A percentile compares a stretch with the other conserved stretches of the same genome.
These are phyloP conservation scores for Drosophila ustulata DNA, from an alignment of 2,888 invertebrate genomes.

Conservation along the genomic window DNA sequence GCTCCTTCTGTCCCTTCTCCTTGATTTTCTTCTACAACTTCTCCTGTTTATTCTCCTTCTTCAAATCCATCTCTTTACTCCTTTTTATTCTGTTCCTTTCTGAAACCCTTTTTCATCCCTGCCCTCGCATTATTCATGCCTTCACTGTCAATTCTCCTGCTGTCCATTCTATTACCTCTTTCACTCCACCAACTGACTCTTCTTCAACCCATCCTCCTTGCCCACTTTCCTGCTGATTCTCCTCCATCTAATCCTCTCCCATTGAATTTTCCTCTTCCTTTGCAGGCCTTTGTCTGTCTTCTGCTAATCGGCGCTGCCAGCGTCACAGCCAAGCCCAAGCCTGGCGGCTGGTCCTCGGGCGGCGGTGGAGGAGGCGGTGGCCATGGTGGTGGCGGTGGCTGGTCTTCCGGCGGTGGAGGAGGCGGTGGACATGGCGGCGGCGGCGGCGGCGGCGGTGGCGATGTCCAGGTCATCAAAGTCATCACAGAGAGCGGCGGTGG, in stretches of 20 bases:
- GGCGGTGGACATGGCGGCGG: conserved; percentile 67
- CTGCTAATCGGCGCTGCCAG: conserved; percentile 82
- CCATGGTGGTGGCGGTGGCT: conserved; percentile 68
- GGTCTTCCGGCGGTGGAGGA: conserved; percentile 60
- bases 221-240: too few relatives aligned
- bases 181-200: too few relatives aligned
- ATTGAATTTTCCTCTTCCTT: too few relatives aligned
- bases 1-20: neutral
- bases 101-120: too few relatives aligned
- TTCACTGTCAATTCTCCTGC: too few relatives aligned
- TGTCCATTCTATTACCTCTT: too few relatives aligned
- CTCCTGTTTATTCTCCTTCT: neutral
- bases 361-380: conserved; percentile 68
- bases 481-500: conserved; percentile 67
- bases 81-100: too few relatives aligned
- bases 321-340: conserved; percentile 82
- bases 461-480: conserved; percentile 57
- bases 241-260: too few relatives aligned
- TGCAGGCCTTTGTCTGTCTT: conserved; percentile 82
- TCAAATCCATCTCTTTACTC: neutral
- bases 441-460: conserved; percentile 66
- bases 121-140: too few relatives aligned
- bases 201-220: too few relatives aligned
- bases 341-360: conserved; percentile 73
- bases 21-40: neutral